Evolutionary conservation across 2,888 invertebrate species (phyloP), one percentile per base, ranked within the genome.

Genomic region (Nebria salina): DNA sequence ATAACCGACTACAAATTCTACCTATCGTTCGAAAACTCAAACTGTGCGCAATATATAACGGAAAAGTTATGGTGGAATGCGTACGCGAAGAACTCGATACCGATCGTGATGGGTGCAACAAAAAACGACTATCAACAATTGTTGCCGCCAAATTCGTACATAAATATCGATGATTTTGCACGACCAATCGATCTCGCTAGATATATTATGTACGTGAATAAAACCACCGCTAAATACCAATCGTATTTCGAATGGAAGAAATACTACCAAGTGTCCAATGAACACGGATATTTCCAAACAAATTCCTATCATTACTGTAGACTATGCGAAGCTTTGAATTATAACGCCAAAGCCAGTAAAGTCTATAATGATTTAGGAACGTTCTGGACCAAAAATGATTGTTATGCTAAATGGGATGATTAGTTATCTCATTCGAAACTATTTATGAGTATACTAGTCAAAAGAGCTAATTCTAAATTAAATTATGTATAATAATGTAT

Each of bases 1-100:
- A 87, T 94, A 70, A 87, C 89, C 0, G 84, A 90, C 8, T 95
- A 94, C 86, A 89, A 93, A 84, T 95, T 95, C 86, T 94, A 94
- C 85, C 86, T 95, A 68, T 91, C 93, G 0, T 92, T 94, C 83
- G 95, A 95, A 87, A 94, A 94, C 85, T 91, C 93, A 0, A 91
- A 92, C 84, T 95, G 95, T 85, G 89, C 89, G 6, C 92, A 94
- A 85, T 95, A 95, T 84, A 87, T 94, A 72, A 94, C 94, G 0
- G 94, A 95, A 85, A 95, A 95, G 86, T 86, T 91, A 0, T 94
- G 92, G 88, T 92, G 93, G 90, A 91, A 94, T 84, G 93, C 92
- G 0, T 93, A 91, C 84, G 85, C 88, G 1, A 93, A 93, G 86
- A 90, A 91, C 15, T 89, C 93, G 0, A 91, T 94, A 43, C 94